These are phyloP conservation scores for Tineola bisselliella DNA, from an alignment of 2,888 invertebrate species.

Conservation along the genomic window DNA sequence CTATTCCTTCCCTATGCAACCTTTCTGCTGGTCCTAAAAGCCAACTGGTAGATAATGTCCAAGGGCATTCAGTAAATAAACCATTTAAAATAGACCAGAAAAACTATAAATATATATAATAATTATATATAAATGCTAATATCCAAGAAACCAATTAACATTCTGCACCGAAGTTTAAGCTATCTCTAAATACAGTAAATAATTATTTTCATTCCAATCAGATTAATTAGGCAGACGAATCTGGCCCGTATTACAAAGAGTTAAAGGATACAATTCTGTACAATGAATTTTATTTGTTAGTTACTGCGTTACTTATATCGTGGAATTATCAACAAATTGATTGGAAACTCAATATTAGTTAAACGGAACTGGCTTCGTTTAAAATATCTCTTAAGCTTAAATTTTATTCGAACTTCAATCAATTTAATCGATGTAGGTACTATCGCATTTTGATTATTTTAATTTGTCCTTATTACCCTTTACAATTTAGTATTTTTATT, in stretches of 20 bases:
- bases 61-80: too few species aligned
- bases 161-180: neutral
- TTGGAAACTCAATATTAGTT: neutral
- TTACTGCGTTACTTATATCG: neutral
- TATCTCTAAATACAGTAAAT: neutral
- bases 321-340: neutral
- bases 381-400: neutral
- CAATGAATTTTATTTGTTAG: neutral
- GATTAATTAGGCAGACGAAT: neutral
- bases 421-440: too few species aligned
- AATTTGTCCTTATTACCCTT: too few species aligned
- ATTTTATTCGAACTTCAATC: too few species aligned
- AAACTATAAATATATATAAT: neutral
- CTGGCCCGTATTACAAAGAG: neutral
- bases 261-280: neutral
- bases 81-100: too few species aligned
- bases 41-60: too few species aligned
- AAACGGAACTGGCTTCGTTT: neutral
- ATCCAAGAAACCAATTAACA: neutral
- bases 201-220: neutral
- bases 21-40: too few species aligned
- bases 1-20: too few species aligned
- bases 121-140: neutral
- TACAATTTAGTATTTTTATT: too few species aligned
- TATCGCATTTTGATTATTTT: too few species aligned